phyloP scores from a whole-genome alignment of 2,113 vertebrate genomes.

The Apodemus sylvaticus region DNA sequence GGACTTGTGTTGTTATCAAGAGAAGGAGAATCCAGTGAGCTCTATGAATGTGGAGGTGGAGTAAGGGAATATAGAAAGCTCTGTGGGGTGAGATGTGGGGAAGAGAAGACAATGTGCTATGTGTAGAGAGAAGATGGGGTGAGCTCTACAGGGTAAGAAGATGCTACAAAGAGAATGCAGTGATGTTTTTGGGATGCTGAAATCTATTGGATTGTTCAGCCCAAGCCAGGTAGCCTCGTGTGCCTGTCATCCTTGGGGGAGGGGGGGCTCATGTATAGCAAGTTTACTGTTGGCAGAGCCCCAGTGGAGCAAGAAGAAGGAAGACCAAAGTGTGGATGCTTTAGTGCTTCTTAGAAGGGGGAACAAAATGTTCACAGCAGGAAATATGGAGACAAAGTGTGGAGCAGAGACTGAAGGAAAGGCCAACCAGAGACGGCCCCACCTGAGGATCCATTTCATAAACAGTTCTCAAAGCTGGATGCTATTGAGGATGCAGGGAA shows the following conservation, averaged over 20 bases:
- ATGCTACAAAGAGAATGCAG: not conserved
- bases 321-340: too few species aligned
- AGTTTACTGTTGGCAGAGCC: not conserved
- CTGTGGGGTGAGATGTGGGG: not conserved
- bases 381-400: too few species aligned
- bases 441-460: too few species aligned
- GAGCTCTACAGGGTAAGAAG: not conserved
- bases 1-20: not conserved
- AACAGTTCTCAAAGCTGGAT: too few species aligned
- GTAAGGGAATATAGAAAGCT: not conserved
- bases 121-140: not conserved
- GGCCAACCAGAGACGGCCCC: too few species aligned
- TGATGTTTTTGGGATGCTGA: too few species aligned
- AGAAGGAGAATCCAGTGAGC: not conserved
- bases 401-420: too few species aligned
- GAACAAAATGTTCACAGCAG: too few species aligned
- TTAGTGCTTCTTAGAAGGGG: too few species aligned
- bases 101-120: not conserved
- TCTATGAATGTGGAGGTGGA: not conserved
- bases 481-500: too few species aligned
- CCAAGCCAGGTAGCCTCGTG: accelerated
- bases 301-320: too few species aligned
- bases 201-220: not conserved
- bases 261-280: not conserved
- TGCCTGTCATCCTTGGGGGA: not conserved